These are phyloP conservation scores for Haemorhous mexicanus DNA, from an alignment of 2,113 vertebrate genomes.

Conservation along the genomic window DNA sequence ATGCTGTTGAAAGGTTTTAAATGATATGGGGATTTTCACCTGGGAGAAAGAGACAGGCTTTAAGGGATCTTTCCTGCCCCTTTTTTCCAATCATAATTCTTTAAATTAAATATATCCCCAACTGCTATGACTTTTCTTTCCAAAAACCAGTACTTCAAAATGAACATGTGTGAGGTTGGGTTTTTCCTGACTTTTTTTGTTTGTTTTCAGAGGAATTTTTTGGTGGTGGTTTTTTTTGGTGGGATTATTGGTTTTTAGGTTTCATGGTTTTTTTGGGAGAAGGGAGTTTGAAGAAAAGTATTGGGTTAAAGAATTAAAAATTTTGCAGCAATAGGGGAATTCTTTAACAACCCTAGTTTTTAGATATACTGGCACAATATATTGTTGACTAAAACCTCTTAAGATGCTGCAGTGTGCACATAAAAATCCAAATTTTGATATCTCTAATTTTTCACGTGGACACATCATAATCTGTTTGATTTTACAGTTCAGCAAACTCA, in stretches of 20 bases:
- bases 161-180: not conserved
- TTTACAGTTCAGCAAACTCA: not conserved
- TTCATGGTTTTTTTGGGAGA: not conserved
- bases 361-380: not conserved
- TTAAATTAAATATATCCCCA: not conserved
- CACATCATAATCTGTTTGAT: not conserved
- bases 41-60: not conserved
- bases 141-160: not conserved
- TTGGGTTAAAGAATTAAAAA: not conserved
- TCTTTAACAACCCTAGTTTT: not conserved
- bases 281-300: rapidly evolving
- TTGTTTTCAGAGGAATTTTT: not conserved
- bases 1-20: not conserved
- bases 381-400: not conserved
- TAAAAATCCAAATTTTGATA: not conserved
- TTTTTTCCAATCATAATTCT: not conserved
- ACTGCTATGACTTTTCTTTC: not conserved
- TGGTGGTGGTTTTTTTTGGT: too few relatives aligned
- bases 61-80: not conserved
- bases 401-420: not conserved
- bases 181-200: not conserved
- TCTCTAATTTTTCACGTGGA: not conserved
- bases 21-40: not conserved
- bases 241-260: rapidly evolving
- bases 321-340: not conserved